A percentile compares a stretch with the other conserved stretches of the same genome.
phyloP scores from a whole-genome alignment of 1,140 invertebrate species.

The Scaptomyza hsui region DNA sequence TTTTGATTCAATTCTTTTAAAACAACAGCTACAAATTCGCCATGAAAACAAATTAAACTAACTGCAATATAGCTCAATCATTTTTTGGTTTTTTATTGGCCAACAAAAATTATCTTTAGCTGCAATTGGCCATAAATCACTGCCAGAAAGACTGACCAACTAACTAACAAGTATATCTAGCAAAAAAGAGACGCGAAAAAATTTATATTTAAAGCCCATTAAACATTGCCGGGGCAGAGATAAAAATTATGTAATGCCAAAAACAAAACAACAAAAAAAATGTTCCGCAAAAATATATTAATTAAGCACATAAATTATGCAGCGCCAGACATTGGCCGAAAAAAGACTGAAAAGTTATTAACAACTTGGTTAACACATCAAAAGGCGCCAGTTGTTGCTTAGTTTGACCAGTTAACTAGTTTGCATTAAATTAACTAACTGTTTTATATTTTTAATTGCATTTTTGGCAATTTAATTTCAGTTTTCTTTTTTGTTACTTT shows the following conservation, averaged over 20 bases:
- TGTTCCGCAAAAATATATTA: constrained; percentile 61
- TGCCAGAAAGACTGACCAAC: constrained; percentile 29
- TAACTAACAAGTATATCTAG: constrained; percentile 17
- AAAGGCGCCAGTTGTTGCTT: constrained; percentile 47
- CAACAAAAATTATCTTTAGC: constrained; percentile 16
- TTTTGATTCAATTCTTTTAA: too few relatives aligned
- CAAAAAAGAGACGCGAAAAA: background rate
- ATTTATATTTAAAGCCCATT: constrained; percentile 52
- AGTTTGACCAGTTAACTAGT: constrained; percentile 41
- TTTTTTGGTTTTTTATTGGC: constrained; percentile 15
- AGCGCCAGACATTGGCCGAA: constrained; percentile 46
- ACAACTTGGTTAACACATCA: constrained; percentile 72
- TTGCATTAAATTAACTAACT: constrained; percentile 75
- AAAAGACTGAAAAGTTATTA: constrained; percentile 50
- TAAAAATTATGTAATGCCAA: constrained; percentile 60
- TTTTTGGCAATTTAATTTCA: constrained; percentile 38
- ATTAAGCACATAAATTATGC: constrained; percentile 79
- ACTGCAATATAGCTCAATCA: constrained; percentile 14
- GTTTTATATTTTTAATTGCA: constrained; percentile 74
- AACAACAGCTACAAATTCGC: background rate
- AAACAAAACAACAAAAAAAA: constrained; percentile 34
- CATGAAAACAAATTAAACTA: constrained; percentile 8
- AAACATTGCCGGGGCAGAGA: constrained; percentile 40
- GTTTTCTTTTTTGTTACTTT: constrained; percentile 33
- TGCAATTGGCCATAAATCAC: constrained; percentile 45